Percentiles rank a stretch among this genome's conserved stretches.
Conservation (phyloP, 2,888 invertebrate genomes). For the Meganola albula region DNA sequence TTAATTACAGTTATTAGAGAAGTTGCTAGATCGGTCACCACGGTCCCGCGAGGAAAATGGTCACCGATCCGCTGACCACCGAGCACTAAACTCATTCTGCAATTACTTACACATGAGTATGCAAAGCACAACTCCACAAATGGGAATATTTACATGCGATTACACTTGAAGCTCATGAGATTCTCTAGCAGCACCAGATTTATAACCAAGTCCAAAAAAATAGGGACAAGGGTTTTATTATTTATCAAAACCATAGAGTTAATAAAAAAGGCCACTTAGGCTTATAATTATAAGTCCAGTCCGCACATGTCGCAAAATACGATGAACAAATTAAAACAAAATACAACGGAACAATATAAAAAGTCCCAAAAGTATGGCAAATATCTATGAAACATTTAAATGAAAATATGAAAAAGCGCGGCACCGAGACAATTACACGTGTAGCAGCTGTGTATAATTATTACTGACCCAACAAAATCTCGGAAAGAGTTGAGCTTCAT, state of each 20-base stretch:
- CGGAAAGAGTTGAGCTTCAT: conserved; percentile 62
- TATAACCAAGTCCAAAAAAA: too few species aligned
- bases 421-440: conserved; percentile 53
- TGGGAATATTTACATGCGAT: too few species aligned
- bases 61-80: conserved; percentile 49
- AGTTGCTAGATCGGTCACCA: conserved; percentile 47
- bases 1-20: conserved; percentile 69
- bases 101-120: too few species aligned
- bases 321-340: conserved; percentile 44
- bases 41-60: conserved; percentile 47
- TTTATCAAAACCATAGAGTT: too few species aligned
- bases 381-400: conserved; percentile 44
- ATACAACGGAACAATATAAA: conserved; percentile 40
- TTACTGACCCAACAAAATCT: conserved; percentile 68
- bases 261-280: conserved; percentile 18
- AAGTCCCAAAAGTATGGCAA: conserved; percentile 39
- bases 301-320: conserved; percentile 35
- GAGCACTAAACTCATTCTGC: conserved; percentile 38
- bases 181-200: too few species aligned
- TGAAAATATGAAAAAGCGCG: conserved; percentile 49
- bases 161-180: too few species aligned
- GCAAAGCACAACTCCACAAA: too few species aligned
- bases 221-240: too few species aligned
- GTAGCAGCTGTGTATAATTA: conserved; percentile 74
- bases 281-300: conserved; percentile 38